These are phyloP conservation scores for Lamprologus speciosus DNA, from an alignment of 2,113 vertebrate genomes.

Conservation along the genomic window DNA sequence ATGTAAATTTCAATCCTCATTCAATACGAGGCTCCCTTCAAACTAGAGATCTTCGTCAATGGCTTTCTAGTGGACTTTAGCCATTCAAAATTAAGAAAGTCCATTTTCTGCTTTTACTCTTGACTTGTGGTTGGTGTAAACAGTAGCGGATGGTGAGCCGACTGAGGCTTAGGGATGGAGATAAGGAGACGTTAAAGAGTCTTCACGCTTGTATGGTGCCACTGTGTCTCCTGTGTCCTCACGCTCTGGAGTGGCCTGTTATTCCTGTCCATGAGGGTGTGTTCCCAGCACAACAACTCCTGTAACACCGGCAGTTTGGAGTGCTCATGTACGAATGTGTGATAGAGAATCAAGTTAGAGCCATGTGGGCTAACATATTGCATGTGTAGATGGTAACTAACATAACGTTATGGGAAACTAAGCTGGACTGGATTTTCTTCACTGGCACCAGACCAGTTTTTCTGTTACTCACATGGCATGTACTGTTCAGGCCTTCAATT, in stretches of 20 bases:
- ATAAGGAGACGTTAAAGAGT: slow-evolving; percentile 49
- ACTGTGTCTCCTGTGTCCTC: slow-evolving; percentile 58
- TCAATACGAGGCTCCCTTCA: slow-evolving; percentile 41
- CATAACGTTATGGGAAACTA: not conserved
- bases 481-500: not conserved
- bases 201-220: slow-evolving; percentile 55
- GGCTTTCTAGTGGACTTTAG: slow-evolving; percentile 53
- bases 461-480: not conserved
- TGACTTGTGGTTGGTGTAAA: slow-evolving; percentile 50
- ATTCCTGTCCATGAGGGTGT: slow-evolving; percentile 72
- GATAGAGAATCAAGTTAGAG: not conserved
- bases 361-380: not conserved
- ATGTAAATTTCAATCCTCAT: slow-evolving; percentile 62
- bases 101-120: slow-evolving; percentile 36
- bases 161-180: slow-evolving; percentile 28
- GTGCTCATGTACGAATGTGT: not conserved
- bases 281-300: slow-evolving; percentile 42
- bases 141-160: slow-evolving; percentile 23
- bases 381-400: not conserved
- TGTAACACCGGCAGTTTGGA: slow-evolving; percentile 20
- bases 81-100: slow-evolving; percentile 45
- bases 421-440: not conserved
- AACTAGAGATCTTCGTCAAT: slow-evolving; percentile 27
- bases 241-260: slow-evolving; percentile 70
- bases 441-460: not conserved